Evolutionary conservation across 2,113 vertebrate genomes (phyloP).

Genomic region (Ictidomys tridecemlineatus): DNA sequence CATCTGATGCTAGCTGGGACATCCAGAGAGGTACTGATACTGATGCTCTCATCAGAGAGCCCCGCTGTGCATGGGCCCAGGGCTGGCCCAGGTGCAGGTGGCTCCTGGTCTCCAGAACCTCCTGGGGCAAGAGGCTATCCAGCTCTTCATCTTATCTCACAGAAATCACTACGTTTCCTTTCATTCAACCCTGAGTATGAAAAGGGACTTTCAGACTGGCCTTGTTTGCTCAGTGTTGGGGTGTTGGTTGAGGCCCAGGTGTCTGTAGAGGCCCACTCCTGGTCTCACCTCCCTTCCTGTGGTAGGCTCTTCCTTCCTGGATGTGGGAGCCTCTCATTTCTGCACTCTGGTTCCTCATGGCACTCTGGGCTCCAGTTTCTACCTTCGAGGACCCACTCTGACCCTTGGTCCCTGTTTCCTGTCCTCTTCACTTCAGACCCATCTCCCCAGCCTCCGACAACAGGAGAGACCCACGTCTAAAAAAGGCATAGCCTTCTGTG

Average conservation of each 20-base stretch:
- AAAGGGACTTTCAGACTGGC: background rate
- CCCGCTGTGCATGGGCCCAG: rapidly evolving
- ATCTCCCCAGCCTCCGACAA: background rate
- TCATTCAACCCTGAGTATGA: background rate
- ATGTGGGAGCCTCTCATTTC: background rate
- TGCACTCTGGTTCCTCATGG: background rate
- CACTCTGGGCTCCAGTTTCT: background rate
- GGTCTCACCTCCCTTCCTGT: background rate
- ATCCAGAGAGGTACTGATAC: background rate
- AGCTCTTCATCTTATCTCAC: background rate
- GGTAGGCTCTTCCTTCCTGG: background rate
- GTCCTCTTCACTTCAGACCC: background rate
- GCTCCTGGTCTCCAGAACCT: background rate
- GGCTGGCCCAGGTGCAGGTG: too few relatives aligned
- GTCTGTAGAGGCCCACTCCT: background rate
- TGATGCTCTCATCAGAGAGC: background rate
- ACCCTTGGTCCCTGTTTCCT: background rate
- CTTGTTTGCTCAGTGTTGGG: background rate
- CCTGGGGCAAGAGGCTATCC: background rate
- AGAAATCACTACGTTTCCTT: background rate
- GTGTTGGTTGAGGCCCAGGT: background rate
- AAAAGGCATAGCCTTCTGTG: background rate
- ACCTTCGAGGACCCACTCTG: background rate
- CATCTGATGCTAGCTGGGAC: background rate
- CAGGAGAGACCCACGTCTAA: background rate